A percentile compares a stretch with the other conserved stretches of the same genome.
Conservation (phyloP, 35 echinoderm and acorn worm genomes). For the Heliocidaris tuberculata region DNA sequence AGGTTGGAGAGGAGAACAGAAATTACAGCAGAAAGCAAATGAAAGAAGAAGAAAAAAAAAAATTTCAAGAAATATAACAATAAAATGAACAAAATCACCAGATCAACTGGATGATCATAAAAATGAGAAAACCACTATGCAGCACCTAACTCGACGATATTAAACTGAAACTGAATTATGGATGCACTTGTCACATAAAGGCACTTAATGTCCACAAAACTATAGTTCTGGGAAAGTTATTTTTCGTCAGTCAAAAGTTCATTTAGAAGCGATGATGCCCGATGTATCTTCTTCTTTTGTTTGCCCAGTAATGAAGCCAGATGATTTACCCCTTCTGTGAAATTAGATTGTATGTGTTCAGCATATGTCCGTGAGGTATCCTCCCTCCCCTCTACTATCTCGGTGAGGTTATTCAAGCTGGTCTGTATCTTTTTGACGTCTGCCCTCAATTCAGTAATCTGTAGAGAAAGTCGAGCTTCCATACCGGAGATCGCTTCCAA, state of each 20-base stretch:
- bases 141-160: too few species aligned
- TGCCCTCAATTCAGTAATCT: neutral
- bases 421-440: neutral
- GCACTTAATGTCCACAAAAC: neutral
- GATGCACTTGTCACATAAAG: too few species aligned
- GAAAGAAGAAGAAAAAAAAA: too few species aligned
- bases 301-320: neutral
- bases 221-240: neutral
- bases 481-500: neutral
- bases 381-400: neutral
- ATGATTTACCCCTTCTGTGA: neutral
- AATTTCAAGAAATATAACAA: too few species aligned
- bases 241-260: neutral
- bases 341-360: neutral
- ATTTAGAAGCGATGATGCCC: neutral
- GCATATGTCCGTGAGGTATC: neutral
- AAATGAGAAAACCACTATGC: too few species aligned
- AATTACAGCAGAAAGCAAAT: too few species aligned
- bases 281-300: neutral
- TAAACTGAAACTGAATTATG: too few species aligned
- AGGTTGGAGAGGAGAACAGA: too few species aligned
- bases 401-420: neutral
- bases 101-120: too few species aligned
- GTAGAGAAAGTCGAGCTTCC: neutral
- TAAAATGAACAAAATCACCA: too few species aligned